These are phyloP conservation scores for Caenorhabditis briggsae DNA, from an alignment of 1,140 invertebrate species.

Conservation along the genomic window DNA sequence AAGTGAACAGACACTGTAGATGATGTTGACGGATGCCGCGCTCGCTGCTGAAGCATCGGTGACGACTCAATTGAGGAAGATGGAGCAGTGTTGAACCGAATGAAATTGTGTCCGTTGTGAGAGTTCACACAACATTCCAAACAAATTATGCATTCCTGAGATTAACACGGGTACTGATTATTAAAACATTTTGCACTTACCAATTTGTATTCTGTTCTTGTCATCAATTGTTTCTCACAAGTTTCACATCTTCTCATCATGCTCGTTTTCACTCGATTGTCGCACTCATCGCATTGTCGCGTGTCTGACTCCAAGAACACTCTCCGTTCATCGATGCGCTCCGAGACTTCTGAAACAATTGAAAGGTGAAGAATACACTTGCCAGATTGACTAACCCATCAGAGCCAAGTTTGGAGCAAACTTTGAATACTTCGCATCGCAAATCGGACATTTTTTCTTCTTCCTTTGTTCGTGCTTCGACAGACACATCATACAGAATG, in stretches of 20 bases:
- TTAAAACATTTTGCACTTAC: background rate
- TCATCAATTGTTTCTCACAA: conserved; percentile 22
- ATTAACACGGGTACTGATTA: background rate
- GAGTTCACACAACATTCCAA: conserved; percentile 35
- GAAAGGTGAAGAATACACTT: background rate
- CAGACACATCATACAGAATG: conserved; percentile 43
- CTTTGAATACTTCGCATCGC: conserved; percentile 34
- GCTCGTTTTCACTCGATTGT: conserved; percentile 16
- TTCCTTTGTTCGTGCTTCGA: conserved; percentile 37
- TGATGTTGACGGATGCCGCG: conserved; percentile 36
- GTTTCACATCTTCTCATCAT: conserved; percentile 29
- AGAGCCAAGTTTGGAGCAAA: conserved; percentile 37
- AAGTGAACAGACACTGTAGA: conserved; percentile 31
- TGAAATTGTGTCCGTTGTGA: conserved; percentile 1
- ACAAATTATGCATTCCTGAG: conserved; percentile 31
- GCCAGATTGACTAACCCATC: background rate
- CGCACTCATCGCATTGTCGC: conserved; percentile 37
- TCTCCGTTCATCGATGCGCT: conserved; percentile 15
- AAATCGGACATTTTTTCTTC: conserved; percentile 5
- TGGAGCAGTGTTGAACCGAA: background rate
- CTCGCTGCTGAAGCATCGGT: background rate
- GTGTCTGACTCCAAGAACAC: conserved; percentile 16
- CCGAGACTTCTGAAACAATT: conserved; percentile 10
- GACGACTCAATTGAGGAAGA: conserved; percentile 30
- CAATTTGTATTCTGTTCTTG: conserved; percentile 48